Evolutionary conservation across 1,140 invertebrate genomes (phyloP).

Genomic region (Goniozus legneri): DNA sequence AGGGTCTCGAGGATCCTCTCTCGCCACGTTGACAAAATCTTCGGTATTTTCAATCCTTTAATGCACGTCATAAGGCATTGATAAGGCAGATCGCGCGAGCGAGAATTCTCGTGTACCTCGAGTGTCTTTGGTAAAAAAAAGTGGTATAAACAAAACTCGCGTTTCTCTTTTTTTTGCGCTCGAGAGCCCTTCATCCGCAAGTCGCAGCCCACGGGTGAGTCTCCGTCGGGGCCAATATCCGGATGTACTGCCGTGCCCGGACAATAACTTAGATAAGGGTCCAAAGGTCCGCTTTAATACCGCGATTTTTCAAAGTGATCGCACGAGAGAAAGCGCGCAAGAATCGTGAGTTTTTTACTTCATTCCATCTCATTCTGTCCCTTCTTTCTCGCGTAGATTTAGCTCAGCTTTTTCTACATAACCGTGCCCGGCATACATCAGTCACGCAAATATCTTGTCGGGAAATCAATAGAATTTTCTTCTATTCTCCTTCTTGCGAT

Average conservation of each 20-base stretch:
- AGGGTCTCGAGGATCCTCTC: slow-evolving; percentile 36
- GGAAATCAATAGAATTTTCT: no score
- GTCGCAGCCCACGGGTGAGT: background rate
- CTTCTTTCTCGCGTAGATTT: no score
- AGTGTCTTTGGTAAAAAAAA: no score
- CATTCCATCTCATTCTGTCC: no score
- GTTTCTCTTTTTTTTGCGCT: no score
- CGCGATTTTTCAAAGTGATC: slow-evolving; percentile 25
- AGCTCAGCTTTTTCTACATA: no score
- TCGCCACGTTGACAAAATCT: no score
- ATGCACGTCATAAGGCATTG: slow-evolving; percentile 45
- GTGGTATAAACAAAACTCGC: no score
- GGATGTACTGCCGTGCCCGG: slow-evolving; percentile 21
- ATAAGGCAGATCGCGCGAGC: slow-evolving; percentile 25
- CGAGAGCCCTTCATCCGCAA: background rate
- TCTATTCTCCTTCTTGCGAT: no score
- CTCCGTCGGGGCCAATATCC: slow-evolving; percentile 14
- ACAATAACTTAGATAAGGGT: slow-evolving; percentile 42
- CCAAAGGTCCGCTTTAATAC: slow-evolving; percentile 27
- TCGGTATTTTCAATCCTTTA: slow-evolving; percentile 43
- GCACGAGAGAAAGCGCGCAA: background rate
- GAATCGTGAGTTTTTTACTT: slow-evolving; percentile 11
- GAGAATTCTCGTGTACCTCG: slow-evolving; percentile 2
- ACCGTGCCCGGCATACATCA: no score
- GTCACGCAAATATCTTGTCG: no score